Evolutionary conservation across 2,888 invertebrate genomes (phyloP), one percentile per base, ranked within the genome.

Genomic region (Thelaira solivaga): DNA sequence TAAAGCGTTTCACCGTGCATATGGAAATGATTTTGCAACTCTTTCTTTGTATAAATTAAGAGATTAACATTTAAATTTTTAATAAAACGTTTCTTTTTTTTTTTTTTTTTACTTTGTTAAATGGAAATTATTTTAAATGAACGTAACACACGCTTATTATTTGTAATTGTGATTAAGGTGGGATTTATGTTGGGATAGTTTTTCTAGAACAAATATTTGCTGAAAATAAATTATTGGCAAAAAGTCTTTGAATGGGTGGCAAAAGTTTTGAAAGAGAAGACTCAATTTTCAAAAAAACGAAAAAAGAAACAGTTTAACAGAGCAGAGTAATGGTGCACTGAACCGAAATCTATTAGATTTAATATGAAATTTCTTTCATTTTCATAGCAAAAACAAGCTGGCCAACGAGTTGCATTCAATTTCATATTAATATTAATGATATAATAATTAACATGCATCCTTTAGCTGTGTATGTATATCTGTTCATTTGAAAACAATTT

Each of bases 21-120:
- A 84, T 83, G 85, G 83, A 85, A 85, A 86, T 85, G 85, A 84
- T 86, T 86, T 85, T 85, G 84, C 83, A 84, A 83, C 83, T 84
- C 82, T 83, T 73, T 61, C 41, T 39, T 61, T 62, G 82, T 82
- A 86, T 85, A 84, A 86, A 85, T 85, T 86, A 84, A 85, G 86
- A 85, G 85, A 85, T 85, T 85, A 85, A n/a, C 34, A 20, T 39
- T 34, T 7, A 11, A 8, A 29, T 13, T 36, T 29, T 16, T 29
- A 24, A n/a, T 36, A 22, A 29, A 51, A 34, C 20, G 13, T 49
- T 18, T 41, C 55, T 36, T 36, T 43, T 4, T 22, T 18, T 34
- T 26, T 53, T n/a, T n/a, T n/a, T n/a, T n/a, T n/a, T n/a, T n/a
- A n/a, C n/a, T n/a, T n/a, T n/a, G n/a, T n/a, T n/a, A n/a, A n/a